phyloP scores from a whole-genome alignment of 30 jellyfish, hydroid and myxozoan species.

The Haliclystus octoradiatus region DNA sequence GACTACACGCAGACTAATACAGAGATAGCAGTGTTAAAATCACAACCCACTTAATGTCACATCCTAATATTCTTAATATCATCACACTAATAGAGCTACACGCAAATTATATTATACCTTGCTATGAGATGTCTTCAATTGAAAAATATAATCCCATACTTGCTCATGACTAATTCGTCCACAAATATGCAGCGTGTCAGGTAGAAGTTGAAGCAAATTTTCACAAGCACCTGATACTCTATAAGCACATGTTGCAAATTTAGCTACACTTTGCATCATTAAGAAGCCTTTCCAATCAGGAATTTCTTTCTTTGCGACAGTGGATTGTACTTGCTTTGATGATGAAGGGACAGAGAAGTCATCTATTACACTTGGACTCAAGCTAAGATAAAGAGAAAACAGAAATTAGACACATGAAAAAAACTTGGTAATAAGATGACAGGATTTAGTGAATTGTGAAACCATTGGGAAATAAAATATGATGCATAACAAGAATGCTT shows the following conservation, averaged over 20 bases:
- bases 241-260: conserved; percentile 63
- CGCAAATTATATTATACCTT: too few relatives aligned
- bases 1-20: too few relatives aligned
- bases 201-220: conserved; percentile 50
- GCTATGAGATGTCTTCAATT: conserved; percentile 37
- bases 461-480: too few relatives aligned
- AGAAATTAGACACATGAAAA: too few relatives aligned
- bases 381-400: background rate
- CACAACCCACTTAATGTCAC: too few relatives aligned
- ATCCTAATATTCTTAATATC: too few relatives aligned
- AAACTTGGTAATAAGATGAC: too few relatives aligned
- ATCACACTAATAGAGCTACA: too few relatives aligned
- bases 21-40: too few relatives aligned
- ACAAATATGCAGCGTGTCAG: conserved; percentile 75
- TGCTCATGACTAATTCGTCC: conserved; percentile 83
- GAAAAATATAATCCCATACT: conserved; percentile 89
- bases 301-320: conserved; percentile 21
- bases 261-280: conserved; percentile 78
- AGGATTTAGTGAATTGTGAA: too few relatives aligned
- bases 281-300: conserved; percentile 80
- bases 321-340: conserved; percentile 6
- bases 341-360: background rate
- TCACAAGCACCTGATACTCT: conserved; percentile 92
- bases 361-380: background rate
- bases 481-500: too few relatives aligned